Base-by-base conservation (phyloP, 1,140 invertebrate species). In the Tetragonula clypearis region DNA sequence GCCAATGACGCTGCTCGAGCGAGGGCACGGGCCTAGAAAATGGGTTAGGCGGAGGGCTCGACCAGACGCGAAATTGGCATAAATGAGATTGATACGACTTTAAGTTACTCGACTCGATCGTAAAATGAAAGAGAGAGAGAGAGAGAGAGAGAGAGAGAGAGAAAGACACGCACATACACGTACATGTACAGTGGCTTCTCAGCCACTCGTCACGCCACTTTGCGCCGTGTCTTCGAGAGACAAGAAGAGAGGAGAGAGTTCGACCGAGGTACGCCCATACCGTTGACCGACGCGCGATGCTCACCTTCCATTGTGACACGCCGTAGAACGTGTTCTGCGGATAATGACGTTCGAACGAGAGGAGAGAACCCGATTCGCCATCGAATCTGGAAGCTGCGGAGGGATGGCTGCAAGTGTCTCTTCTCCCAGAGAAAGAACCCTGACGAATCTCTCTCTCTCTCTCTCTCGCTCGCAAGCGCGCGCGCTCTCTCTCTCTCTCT, bases 81-180 rank as follows among this genome's bases (percentile, higher is more conserved):
- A 95, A 95, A 94, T 94, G 94, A 95, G 94, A 94, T 95, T 95
- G 93, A 95, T 95, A 94, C 91, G 93, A 94, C 90, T 95, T 94
- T 95, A 94, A 95, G 91, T 93, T 93, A 94, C 93, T 95, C 91
- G 84, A 86, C 84, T 74, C 76, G 84, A 79, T 75, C 66, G 66
- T 84, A 75, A 17, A 55, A 17, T 77, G 65, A 60, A 78, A 74
- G 14, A 41, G 26, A 66, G 56, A 17, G 53, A 17, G 65, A 69
- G 68, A n/a, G n/a, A n/a, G n/a, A n/a, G n/a, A n/a, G n/a, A n/a
- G 56, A 17, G 53, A 55, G 82, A 77, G 17, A 55, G 41, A 55
- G 53, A 9, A 35, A 41, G 23, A 60, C 4, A 41, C 5, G 17
- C 1, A 11, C 11, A 8, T 6, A 49, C 41, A 49, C 8, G 6